These are phyloP conservation scores for Mus caroli DNA, from an alignment of 2,797 vertebrate genomes.

Conservation along the genomic window DNA sequence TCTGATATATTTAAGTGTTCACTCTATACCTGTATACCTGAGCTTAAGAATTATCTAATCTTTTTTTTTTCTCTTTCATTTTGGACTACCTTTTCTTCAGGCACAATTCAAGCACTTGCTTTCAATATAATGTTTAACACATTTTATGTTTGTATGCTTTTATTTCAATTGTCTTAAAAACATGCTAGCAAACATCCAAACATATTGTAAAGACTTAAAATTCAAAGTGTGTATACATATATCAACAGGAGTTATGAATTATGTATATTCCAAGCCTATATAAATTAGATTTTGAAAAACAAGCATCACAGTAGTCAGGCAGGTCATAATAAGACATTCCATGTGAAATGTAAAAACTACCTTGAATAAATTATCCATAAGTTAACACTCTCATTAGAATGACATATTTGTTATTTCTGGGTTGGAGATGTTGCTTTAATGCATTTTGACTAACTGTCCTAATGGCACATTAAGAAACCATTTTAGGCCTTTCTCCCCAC, in stretches of 20 bases:
- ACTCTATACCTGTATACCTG: slow-evolving; percentile 74
- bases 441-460: slow-evolving; percentile 76
- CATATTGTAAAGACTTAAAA: slow-evolving; percentile 78
- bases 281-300: slow-evolving; percentile 75
- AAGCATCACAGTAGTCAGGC: slow-evolving; percentile 71
- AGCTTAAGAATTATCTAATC: slow-evolving; percentile 71
- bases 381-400: slow-evolving; percentile 67
- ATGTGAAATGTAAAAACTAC: slow-evolving; percentile 66
- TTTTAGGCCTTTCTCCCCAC: slow-evolving; percentile 57
- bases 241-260: slow-evolving; percentile 77
- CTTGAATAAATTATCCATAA: slow-evolving; percentile 67
- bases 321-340: slow-evolving; percentile 73
- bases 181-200: slow-evolving; percentile 79
- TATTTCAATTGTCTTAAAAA: slow-evolving; percentile 80
- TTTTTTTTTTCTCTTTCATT: slow-evolving; percentile 59
- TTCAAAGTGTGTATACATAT: slow-evolving; percentile 40
- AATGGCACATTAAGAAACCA: slow-evolving; percentile 74
- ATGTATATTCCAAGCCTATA: slow-evolving; percentile 74
- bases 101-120: slow-evolving; percentile 50
- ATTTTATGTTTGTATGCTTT: slow-evolving; percentile 80
- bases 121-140: slow-evolving; percentile 61
- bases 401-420: slow-evolving; percentile 78
- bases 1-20: slow-evolving; percentile 79
- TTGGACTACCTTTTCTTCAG: slow-evolving; percentile 70
- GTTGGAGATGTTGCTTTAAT: slow-evolving; percentile 75